A percentile compares a stretch with the other conserved stretches of the same genome.
Evolutionary conservation across 2,113 vertebrate genomes (phyloP).

Genomic region (Theristicus caerulescens): DNA sequence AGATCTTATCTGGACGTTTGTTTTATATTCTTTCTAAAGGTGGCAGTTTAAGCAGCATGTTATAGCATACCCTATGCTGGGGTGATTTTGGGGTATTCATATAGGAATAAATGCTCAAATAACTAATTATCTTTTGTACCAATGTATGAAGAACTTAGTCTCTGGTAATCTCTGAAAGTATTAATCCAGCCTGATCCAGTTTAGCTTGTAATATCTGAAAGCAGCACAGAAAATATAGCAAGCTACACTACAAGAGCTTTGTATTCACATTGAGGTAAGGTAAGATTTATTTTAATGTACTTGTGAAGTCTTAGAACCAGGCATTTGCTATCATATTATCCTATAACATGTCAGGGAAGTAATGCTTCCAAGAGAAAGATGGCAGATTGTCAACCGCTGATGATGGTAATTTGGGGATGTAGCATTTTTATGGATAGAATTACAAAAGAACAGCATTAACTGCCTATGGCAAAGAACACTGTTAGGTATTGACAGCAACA

Average conservation of each 20-base stretch:
- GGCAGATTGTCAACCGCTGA: not conserved
- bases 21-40: not conserved
- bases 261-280: not conserved
- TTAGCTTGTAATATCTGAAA: not conserved
- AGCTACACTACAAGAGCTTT: not conserved
- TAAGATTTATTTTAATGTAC: conserved; percentile 18
- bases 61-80: not conserved
- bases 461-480: not conserved
- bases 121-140: not conserved
- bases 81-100: not conserved
- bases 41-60: not conserved
- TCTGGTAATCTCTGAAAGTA: not conserved
- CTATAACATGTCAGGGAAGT: not conserved
- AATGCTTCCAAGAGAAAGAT: not conserved
- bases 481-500: not conserved
- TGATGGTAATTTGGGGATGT: not conserved
- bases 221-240: not conserved
- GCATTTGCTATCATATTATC: not conserved
- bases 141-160: not conserved
- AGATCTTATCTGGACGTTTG: not conserved
- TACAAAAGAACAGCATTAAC: not conserved
- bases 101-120: not conserved
- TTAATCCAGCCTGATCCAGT: conserved; percentile 13
- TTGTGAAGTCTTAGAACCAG: not conserved
- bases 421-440: conserved; percentile 18